A percentile compares a stretch with the other conserved stretches of the same genome.
These are phyloP conservation scores for Creontiades dilutus DNA, from an alignment of 2,888 invertebrate genomes.

Conservation along the genomic window DNA sequence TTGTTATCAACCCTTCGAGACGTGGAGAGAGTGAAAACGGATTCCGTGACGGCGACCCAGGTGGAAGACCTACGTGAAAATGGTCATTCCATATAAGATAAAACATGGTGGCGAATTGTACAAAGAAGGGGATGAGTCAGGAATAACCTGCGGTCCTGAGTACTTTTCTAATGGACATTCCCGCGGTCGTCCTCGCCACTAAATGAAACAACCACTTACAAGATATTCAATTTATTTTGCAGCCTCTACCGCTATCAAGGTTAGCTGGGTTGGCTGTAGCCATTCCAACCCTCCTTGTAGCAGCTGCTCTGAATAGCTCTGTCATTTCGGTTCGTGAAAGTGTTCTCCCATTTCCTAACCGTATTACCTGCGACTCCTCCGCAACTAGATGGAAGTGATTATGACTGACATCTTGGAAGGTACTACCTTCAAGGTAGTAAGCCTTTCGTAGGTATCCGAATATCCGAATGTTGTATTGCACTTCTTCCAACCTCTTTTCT, in stretches of 20 bases:
- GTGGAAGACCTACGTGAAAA: background rate
- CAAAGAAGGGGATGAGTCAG: background rate
- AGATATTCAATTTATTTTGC: slow-evolving; percentile 49
- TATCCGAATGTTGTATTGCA: no score
- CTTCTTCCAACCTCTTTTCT: no score
- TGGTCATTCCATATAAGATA: background rate
- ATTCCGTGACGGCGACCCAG: no score
- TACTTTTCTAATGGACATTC: slow-evolving; percentile 51
- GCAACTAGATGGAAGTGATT: background rate
- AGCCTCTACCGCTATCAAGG: slow-evolving; percentile 23
- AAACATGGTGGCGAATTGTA: background rate
- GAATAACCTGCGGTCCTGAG: slow-evolving; percentile 16
- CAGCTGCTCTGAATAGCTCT: slow-evolving; percentile 12
- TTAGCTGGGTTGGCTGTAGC: background rate
- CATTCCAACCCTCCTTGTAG: slow-evolving; percentile 24
- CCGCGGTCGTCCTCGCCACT: background rate
- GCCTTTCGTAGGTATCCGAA: no score
- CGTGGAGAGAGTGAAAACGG: no score
- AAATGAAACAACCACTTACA: slow-evolving; percentile 43
- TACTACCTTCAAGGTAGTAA: no score
- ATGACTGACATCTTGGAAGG: background rate
- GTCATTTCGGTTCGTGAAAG: background rate
- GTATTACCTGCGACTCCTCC: background rate
- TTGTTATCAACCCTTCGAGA: no score
- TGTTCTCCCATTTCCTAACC: background rate